A percentile compares a stretch with the other conserved stretches of the same genome.
These are phyloP conservation scores for Brachystomella parvula DNA, from an alignment of 1,140 invertebrate species.

Conservation along the genomic window DNA sequence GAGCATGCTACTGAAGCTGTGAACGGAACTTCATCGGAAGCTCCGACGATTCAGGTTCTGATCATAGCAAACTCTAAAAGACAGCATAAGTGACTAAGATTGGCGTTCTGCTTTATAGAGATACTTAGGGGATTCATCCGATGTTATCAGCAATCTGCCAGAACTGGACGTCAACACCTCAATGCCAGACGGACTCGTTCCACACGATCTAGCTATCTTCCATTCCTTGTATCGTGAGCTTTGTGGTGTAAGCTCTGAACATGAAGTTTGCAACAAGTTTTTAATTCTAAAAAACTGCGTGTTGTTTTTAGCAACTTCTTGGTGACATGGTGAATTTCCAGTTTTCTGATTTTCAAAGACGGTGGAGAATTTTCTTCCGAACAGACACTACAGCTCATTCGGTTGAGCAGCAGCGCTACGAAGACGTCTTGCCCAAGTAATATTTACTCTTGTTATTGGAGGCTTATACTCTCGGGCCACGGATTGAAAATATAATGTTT, in stretches of 20 bases:
- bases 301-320: constrained; percentile 49
- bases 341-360: constrained; percentile 75
- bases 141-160: constrained; percentile 72
- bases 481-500: constrained; percentile 6
- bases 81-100: too few species aligned
- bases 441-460: too few species aligned
- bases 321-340: constrained; percentile 89
- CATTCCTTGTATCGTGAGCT: constrained; percentile 80
- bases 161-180: constrained; percentile 70
- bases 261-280: not conserved
- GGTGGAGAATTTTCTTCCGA: constrained; percentile 90
- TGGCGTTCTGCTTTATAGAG: constrained; percentile 43
- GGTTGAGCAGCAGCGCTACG: constrained; percentile 60
- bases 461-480: not conserved
- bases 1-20: not conserved
- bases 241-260: constrained; percentile 56
- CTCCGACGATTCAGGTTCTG: not conserved
- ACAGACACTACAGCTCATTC: constrained; percentile 47
- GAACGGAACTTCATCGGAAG: not conserved
- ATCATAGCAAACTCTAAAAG: not conserved
- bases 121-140: constrained; percentile 69
- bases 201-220: constrained; percentile 62
- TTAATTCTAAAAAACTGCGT: not conserved
- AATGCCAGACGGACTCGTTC: constrained; percentile 53
- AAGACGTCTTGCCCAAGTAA: constrained; percentile 66